Conservation (phyloP, 2,113 vertebrate species). For the Erpornis zantholeuca region DNA sequence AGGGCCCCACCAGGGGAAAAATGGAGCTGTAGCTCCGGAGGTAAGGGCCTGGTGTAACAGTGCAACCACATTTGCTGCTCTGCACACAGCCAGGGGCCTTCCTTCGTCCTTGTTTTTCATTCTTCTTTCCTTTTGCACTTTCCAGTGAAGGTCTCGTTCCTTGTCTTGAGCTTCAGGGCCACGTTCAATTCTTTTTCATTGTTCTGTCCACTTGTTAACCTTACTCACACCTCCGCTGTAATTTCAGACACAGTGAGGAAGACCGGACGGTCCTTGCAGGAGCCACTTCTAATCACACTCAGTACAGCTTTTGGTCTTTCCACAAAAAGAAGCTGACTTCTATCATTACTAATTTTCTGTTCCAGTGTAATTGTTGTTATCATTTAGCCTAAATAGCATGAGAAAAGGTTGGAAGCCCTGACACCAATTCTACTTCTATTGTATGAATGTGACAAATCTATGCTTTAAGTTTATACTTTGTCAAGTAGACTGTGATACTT, state of each 20-base stretch:
- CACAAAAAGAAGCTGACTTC: background rate
- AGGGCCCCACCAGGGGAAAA: slow-evolving; percentile 84
- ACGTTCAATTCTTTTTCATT: background rate
- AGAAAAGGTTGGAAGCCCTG: background rate
- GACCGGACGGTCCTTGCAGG: background rate
- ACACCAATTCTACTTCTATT: background rate
- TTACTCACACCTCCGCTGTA: background rate
- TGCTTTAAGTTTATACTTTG: background rate
- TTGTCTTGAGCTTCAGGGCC: background rate
- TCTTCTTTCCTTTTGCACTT: background rate
- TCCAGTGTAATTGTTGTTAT: background rate
- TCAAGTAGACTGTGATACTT: background rate
- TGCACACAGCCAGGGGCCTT: background rate
- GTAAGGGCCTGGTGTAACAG: slow-evolving; percentile 40
- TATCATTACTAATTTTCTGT: background rate
- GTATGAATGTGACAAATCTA: background rate
- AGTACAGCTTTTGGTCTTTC: background rate
- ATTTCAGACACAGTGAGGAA: background rate
- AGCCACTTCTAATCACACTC: background rate
- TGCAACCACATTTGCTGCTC: background rate
- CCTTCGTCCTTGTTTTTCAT: background rate
- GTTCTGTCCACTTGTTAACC: background rate
- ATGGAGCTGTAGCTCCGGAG: slow-evolving; percentile 79
- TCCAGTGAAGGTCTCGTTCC: background rate
- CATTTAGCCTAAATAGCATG: background rate